A percentile compares a stretch with the other conserved stretches of the same genome.
Conservation (phyloP, 2,888 invertebrate genomes). For the Tenthredo livida region DNA sequence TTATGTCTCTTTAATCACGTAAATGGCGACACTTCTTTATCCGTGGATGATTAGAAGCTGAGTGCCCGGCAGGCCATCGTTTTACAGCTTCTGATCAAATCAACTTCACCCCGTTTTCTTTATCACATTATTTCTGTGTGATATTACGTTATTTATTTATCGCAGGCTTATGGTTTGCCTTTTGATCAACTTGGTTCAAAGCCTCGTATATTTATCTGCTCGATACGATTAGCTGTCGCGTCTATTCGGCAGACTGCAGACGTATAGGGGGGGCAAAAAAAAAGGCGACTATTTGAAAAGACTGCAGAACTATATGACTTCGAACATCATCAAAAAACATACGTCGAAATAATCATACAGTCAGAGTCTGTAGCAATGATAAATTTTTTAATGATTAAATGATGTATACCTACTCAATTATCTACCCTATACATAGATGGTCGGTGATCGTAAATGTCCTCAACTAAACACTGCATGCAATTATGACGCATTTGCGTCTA, state of each 20-base stretch:
- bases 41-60: constrained; percentile 44
- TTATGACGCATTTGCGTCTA: constrained; percentile 19
- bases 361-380: neutral
- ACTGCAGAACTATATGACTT: neutral
- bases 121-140: neutral
- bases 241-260: neutral
- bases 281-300: neutral
- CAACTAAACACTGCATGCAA: neutral
- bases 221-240: neutral
- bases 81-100: constrained; percentile 51
- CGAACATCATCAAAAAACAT: neutral
- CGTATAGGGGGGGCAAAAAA: neutral
- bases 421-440: neutral
- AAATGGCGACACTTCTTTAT: constrained; percentile 49
- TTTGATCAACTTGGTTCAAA: neutral
- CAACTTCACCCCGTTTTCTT: constrained; percentile 20
- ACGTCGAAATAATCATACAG: neutral
- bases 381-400: neutral
- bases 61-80: constrained; percentile 45
- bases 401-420: neutral
- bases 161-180: neutral
- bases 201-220: neutral
- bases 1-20: constrained; percentile 50
- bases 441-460: neutral
- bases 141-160: constrained; percentile 14